phyloP scores from a whole-genome alignment of 2,113 vertebrate species.

The Cyanocitta stelleri region DNA sequence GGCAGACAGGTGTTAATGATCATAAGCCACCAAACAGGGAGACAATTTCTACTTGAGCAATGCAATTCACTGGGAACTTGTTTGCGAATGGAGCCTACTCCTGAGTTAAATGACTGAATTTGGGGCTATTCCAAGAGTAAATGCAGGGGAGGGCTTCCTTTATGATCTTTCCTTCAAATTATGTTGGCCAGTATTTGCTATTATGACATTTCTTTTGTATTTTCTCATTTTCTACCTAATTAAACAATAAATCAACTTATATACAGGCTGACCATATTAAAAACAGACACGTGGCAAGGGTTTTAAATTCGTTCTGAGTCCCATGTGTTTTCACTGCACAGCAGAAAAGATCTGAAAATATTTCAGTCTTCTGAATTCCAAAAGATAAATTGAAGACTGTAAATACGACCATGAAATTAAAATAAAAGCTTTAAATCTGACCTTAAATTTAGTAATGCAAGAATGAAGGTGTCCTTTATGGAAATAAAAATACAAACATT shows the following conservation, averaged over 20 bases:
- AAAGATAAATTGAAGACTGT: not conserved
- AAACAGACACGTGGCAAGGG: not conserved
- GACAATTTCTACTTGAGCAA: not conserved
- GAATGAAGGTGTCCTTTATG: not conserved
- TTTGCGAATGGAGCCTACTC: not conserved
- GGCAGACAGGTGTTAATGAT: not conserved
- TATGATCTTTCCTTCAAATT: not conserved
- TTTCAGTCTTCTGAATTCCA: not conserved
- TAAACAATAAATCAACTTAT: constrained; percentile 42
- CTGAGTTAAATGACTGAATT: not conserved
- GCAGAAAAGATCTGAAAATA: not conserved
- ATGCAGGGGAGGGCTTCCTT: not conserved
- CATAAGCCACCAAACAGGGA: not conserved
- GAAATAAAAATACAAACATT: not conserved
- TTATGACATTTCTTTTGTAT: not conserved
- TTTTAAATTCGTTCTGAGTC: not conserved
- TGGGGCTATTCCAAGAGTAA: not conserved
- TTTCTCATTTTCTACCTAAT: constrained; percentile 44
- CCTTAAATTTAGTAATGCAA: not conserved
- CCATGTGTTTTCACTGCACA: not conserved
- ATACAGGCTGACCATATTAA: not conserved
- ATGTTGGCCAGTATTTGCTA: not conserved
- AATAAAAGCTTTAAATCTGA: constrained; percentile 30
- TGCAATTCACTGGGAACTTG: not conserved
- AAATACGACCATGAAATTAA: not conserved